Conservation (phyloP, 2,888 invertebrate genomes). For the Leucoptera coffeella region DNA sequence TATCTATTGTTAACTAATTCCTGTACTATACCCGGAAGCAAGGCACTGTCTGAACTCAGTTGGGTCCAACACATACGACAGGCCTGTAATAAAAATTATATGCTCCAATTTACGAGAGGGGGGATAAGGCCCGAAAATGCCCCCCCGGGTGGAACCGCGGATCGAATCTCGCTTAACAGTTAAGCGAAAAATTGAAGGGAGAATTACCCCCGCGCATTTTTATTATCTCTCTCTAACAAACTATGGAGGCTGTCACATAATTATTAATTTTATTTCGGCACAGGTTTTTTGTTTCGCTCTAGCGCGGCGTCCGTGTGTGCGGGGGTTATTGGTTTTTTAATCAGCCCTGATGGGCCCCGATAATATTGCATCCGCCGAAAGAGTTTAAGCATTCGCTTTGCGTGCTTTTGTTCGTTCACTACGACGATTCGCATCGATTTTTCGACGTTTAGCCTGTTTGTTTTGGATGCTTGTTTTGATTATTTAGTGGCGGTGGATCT, state of each 20-base stretch:
- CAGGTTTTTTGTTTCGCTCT: constrained; percentile 8
- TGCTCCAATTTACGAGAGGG: constrained; percentile 44
- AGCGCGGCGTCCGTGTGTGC: constrained; percentile 4
- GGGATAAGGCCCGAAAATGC: constrained; percentile 25
- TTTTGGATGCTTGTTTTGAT: no score
- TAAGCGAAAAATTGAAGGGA: constrained; percentile 27
- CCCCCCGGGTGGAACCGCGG: constrained; percentile 24
- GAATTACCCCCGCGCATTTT: constrained; percentile 24
- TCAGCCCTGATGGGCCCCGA: no score
- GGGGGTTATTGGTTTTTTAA: constrained; percentile 3
- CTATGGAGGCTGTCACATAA: constrained; percentile 30
- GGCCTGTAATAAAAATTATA: constrained; percentile 51
- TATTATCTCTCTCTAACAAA: constrained; percentile 39
- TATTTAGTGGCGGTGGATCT: no score
- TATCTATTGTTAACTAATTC: no score
- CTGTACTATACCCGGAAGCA: no score
- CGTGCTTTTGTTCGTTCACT: no score
- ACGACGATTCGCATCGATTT: no score
- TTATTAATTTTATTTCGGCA: constrained; percentile 29
- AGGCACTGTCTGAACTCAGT: no score
- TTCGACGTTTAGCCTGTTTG: no score
- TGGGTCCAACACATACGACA: constrained; percentile 34
- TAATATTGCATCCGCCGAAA: no score
- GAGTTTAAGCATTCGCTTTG: no score
- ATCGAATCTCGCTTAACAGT: constrained; percentile 47